Evolutionary conservation across 1,140 invertebrate genomes (phyloP).

Genomic region (Sarcophaga bullata): DNA sequence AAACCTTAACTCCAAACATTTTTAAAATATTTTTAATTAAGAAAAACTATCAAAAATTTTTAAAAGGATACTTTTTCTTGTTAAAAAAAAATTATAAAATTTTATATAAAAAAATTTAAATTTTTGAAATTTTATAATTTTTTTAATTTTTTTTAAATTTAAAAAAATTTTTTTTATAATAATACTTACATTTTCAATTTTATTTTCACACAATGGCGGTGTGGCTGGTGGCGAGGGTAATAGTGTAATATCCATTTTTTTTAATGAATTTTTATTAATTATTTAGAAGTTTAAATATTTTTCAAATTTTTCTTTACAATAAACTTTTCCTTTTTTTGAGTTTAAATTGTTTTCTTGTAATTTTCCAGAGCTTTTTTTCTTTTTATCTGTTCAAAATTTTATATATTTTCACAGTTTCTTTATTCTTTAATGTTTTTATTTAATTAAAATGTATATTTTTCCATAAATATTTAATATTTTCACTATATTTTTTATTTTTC

Average conservation of each 20-base stretch:
- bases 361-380: conserved; percentile 45
- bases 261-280: conserved; percentile 39
- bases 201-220: conserved; percentile 67
- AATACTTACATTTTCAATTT: conserved; percentile 68
- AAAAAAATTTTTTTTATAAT: not conserved
- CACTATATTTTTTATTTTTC: conserved; percentile 46
- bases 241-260: conserved; percentile 66
- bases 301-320: conserved; percentile 38
- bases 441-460: conserved; percentile 34
- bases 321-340: conserved; percentile 31
- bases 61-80: not conserved
- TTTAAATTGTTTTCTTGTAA: conserved; percentile 33
- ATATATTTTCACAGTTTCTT: conserved; percentile 39
- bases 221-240: conserved; percentile 71
- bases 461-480: conserved; percentile 17
- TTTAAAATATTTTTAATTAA: too few relatives aligned
- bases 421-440: conserved; percentile 32
- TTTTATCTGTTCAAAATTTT: not conserved
- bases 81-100: not conserved
- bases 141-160: too few relatives aligned
- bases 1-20: not conserved
- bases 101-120: conserved; percentile 4
- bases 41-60: too few relatives aligned
- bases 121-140: not conserved
- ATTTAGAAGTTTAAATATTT: conserved; percentile 43